Percentiles rank a stretch among this genome's conserved stretches.
These are phyloP conservation scores for Dicentrarchus labrax DNA, from an alignment of 2,113 vertebrate genomes.

Conservation along the genomic window DNA sequence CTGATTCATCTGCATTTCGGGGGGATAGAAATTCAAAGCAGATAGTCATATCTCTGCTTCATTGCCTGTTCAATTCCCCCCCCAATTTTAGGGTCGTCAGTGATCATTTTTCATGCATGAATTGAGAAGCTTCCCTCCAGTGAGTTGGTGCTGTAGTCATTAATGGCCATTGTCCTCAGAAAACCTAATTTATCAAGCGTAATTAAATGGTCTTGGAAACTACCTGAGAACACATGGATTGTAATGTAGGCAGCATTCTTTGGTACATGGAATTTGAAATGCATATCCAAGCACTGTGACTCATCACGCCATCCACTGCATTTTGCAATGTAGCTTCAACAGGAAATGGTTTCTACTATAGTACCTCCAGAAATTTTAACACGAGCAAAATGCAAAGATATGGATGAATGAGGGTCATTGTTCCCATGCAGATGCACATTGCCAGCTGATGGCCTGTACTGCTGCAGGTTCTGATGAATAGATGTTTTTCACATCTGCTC, in stretches of 20 bases:
- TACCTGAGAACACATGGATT: neutral
- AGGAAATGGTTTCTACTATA: neutral
- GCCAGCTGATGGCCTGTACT: conserved; percentile 2
- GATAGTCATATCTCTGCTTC: conserved; percentile 6
- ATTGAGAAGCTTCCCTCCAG: conserved; percentile 48
- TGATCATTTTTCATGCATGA: conserved; percentile 60
- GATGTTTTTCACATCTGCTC: conserved; percentile 59
- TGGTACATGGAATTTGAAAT: neutral
- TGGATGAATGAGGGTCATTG: conserved; percentile 45
- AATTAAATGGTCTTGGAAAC: neutral
- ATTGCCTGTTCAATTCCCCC: conserved; percentile 36
- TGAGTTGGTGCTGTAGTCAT: conserved; percentile 7
- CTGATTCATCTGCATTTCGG: conserved; percentile 12
- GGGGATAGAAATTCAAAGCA: conserved; percentile 15
- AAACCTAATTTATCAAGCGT: neutral
- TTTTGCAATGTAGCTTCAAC: neutral
- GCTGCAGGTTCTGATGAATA: conserved; percentile 40
- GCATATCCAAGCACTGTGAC: neutral
- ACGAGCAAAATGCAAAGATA: neutral
- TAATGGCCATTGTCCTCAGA: conserved; percentile 21
- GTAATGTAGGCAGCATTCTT: neutral
- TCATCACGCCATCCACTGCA: neutral
- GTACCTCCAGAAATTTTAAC: conserved; percentile 1
- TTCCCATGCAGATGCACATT: neutral
- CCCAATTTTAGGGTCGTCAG: conserved; percentile 35